Conservation (phyloP, 2,888 invertebrate genomes). For the Acanthopleura granulata region DNA sequence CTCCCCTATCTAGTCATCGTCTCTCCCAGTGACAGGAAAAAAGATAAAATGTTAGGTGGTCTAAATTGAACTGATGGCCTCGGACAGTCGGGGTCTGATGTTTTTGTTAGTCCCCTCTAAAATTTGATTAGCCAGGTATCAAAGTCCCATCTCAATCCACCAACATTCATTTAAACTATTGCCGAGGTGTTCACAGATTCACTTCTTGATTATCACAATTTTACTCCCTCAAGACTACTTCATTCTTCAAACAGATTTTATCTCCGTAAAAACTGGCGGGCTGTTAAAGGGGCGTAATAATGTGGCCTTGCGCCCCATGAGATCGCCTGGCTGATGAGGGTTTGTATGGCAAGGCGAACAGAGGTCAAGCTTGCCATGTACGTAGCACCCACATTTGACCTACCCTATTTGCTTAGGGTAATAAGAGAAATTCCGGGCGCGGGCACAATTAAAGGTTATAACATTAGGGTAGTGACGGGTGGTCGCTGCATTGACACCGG, state of each 20-base stretch:
- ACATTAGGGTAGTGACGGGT: neutral
- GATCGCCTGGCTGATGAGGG: neutral
- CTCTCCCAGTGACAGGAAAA: neutral
- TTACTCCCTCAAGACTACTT: conserved; percentile 5
- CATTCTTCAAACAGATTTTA: conserved; percentile 17
- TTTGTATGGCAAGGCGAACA: neutral
- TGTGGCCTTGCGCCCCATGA: neutral
- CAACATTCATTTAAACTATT: conserved; percentile 15
- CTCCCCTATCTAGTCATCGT: conserved; percentile 5
- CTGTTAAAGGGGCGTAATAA: neutral
- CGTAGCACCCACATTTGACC: conserved; percentile 4
- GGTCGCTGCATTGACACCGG: neutral
- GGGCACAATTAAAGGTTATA: conserved; percentile 7
- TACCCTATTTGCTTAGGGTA: conserved; percentile 18
- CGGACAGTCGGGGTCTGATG: neutral
- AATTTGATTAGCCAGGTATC: conserved; percentile 15
- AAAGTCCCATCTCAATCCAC: neutral
- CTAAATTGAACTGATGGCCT: conserved; percentile 5
- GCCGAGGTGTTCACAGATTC: neutral
- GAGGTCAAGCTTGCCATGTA: conserved; percentile 13
- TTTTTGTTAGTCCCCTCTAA: neutral
- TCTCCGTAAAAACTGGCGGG: neutral
- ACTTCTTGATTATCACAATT: neutral
- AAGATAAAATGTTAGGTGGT: conserved; percentile 8
- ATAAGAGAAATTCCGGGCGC: conserved; percentile 3